Evolutionary conservation across 2,797 vertebrate species (phyloP).

Genomic region (Oryzias dopingdopingensis): DNA sequence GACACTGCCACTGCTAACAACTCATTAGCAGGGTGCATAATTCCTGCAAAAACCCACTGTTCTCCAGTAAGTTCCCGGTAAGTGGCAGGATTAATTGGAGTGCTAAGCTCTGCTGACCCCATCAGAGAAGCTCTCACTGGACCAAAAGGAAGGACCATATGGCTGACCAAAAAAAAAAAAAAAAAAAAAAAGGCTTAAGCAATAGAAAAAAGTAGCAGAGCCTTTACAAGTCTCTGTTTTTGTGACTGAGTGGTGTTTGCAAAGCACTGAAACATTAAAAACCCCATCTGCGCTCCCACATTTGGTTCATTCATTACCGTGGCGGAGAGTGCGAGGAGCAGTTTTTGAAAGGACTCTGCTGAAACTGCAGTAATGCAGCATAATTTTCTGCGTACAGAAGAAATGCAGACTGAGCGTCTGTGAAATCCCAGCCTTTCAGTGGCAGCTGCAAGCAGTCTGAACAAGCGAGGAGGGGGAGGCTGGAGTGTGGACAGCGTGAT

Average conservation of each 20-base stretch:
- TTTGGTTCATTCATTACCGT: slow-evolving; percentile 62
- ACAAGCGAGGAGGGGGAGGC: slow-evolving; percentile 19
- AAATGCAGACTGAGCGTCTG: slow-evolving; percentile 60
- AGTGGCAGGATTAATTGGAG: slow-evolving; percentile 73
- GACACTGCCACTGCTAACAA: slow-evolving; percentile 52
- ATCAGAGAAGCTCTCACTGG: slow-evolving; percentile 38
- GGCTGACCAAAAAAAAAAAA: slow-evolving; percentile 1
- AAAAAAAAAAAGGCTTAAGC: slow-evolving; percentile 29
- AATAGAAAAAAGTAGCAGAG: slow-evolving; percentile 29
- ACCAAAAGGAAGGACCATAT: slow-evolving; percentile 32
- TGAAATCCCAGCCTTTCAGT: slow-evolving; percentile 70
- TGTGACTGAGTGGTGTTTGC: slow-evolving; percentile 56
- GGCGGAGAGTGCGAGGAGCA: slow-evolving; percentile 53
- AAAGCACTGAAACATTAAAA: slow-evolving; percentile 59
- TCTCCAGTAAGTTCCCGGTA: slow-evolving; percentile 48
- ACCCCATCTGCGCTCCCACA: slow-evolving; percentile 57
- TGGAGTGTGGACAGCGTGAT: slow-evolving; percentile 43
- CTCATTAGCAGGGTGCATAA: slow-evolving; percentile 68
- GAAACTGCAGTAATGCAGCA: slow-evolving; percentile 59
- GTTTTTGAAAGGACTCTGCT: slow-evolving; percentile 56
- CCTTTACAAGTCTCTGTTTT: slow-evolving; percentile 52
- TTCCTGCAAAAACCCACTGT: slow-evolving; percentile 50
- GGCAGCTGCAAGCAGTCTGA: slow-evolving; percentile 65
- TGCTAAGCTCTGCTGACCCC: slow-evolving; percentile 55
- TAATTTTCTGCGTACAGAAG: slow-evolving; percentile 51